Evolutionary conservation across 1,140 invertebrate genomes (phyloP).

Genomic region (Drosophila ogumai): DNA sequence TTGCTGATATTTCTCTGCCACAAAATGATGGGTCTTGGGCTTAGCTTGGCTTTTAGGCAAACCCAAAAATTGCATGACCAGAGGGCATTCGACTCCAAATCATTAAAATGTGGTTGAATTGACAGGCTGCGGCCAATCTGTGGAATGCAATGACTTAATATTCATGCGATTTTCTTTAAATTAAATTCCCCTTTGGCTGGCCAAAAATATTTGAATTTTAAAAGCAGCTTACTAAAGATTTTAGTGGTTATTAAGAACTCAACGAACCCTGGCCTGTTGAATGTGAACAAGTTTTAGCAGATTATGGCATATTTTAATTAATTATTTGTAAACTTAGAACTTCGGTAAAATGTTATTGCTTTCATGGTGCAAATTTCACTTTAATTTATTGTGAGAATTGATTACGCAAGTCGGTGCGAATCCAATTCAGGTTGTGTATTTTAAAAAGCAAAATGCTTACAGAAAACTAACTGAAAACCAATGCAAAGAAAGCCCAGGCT

Average conservation of each 20-base stretch:
- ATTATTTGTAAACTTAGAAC: neutral
- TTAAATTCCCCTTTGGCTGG: slow-evolving; percentile 19
- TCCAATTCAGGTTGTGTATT: neutral
- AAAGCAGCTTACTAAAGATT: slow-evolving; percentile 33
- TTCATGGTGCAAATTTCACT: neutral
- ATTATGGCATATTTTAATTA: slow-evolving; percentile 2
- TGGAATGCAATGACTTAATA: slow-evolving; percentile 25
- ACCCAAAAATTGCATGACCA: slow-evolving; percentile 56
- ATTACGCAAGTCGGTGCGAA: neutral
- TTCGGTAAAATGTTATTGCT: neutral
- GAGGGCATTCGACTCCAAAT: slow-evolving; percentile 36
- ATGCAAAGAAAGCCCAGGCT: slow-evolving; percentile 19
- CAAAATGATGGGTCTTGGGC: neutral
- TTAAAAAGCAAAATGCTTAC: slow-evolving; percentile 1
- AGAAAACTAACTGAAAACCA: slow-evolving; percentile 16
- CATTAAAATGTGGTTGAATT: slow-evolving; percentile 32
- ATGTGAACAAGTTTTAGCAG: neutral
- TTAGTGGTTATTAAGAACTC: neutral
- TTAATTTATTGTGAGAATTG: neutral
- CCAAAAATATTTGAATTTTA: slow-evolving; percentile 35
- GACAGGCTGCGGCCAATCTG: slow-evolving; percentile 14
- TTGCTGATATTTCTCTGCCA: slow-evolving; percentile 44
- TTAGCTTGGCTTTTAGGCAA: slow-evolving; percentile 15
- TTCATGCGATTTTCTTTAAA: neutral
- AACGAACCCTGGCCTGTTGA: neutral